Base-by-base conservation (phyloP, 2,797 vertebrate genomes). In the Gobio occitaniae region DNA sequence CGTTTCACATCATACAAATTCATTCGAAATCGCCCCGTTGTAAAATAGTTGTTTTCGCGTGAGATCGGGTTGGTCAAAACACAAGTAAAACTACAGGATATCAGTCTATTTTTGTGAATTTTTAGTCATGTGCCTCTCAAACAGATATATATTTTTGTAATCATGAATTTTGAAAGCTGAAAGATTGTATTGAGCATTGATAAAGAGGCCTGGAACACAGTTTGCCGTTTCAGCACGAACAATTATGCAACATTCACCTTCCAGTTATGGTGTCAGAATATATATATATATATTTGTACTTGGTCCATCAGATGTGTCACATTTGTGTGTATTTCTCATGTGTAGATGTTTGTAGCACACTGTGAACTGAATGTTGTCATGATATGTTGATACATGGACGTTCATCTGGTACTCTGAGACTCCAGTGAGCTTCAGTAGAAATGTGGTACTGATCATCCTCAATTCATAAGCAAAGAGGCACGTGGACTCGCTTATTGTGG, bases 291-390 rank as follows among this genome's bases (percentile, higher is more conserved):
- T 32, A 48, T 71, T 54, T 54, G 50, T 56, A 56, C 56, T 80
- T 88, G 89, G 87, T 91, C 88, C 75, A 13, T 89, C 87, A 87
- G 84, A 88, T 90, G 88, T 93, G 93, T 93, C 88, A 90, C 89
- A 92, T 87, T 72, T 90, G 88, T 90, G 90, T 90, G 88, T 56
- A 63, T 32, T 68, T 59, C 19, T 80, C 36, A 52, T 15, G 12
- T 77, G 50, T 66, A 65, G 74, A 61, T 47, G 41, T 75, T 44
- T n/a, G 21, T 77, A 77, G 63, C 50, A 52, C 56, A 72, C 59
- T 79, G 79, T 68, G 75, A 78, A 54, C 48, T 79, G 10, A 72
- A 38, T 81, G 66, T 71, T 25, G 56, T 52, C 63, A 19, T 38
- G 11, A 19, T 32, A 32, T 68, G 38, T 71, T 44, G 48, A 74